Percentiles rank a stretch among this genome's conserved stretches.
Conservation (phyloP, 2,113 vertebrate species). For the Elephantulus edwardii region DNA sequence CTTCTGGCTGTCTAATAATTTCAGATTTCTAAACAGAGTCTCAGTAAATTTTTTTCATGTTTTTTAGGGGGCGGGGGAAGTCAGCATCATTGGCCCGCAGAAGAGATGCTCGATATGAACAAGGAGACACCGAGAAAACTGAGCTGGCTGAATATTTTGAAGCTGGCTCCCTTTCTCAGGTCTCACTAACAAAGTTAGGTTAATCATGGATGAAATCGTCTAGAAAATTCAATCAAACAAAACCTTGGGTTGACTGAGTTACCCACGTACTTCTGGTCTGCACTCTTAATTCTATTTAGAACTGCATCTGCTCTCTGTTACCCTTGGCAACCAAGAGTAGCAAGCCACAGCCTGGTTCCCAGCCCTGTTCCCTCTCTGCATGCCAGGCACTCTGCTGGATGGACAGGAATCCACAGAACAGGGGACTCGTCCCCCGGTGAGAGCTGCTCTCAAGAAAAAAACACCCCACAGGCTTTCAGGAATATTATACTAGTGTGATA, state of each 20-base stretch:
- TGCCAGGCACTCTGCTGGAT: not conserved
- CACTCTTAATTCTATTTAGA: conserved; percentile 72
- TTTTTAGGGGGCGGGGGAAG: not conserved
- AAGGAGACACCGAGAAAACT: not conserved
- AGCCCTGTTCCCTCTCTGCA: not conserved
- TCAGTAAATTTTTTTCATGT: not conserved
- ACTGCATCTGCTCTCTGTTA: conserved; percentile 68
- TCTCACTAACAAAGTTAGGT: conserved; percentile 61
- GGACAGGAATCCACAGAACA: not conserved
- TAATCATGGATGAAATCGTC: conserved; percentile 74
- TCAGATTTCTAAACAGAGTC: not conserved
- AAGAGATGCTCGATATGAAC: not conserved
- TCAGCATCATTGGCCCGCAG: not conserved
- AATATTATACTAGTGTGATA: not conserved
- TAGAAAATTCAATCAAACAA: conserved; percentile 73
- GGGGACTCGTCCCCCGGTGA: not conserved
- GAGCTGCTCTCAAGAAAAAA: not conserved
- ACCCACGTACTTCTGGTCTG: conserved; percentile 62
- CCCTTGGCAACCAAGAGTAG: conserved; percentile 45
- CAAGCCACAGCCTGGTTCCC: conserved; percentile 28
- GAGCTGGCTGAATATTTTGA: conserved; percentile 12
- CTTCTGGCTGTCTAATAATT: conserved; percentile 26
- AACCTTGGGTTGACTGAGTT: conserved; percentile 69
- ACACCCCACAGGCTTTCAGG: not conserved
- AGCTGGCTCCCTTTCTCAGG: conserved; percentile 27